Evolutionary conservation across 2,113 vertebrate species (phyloP).

Genomic region (Rallus limicola): DNA sequence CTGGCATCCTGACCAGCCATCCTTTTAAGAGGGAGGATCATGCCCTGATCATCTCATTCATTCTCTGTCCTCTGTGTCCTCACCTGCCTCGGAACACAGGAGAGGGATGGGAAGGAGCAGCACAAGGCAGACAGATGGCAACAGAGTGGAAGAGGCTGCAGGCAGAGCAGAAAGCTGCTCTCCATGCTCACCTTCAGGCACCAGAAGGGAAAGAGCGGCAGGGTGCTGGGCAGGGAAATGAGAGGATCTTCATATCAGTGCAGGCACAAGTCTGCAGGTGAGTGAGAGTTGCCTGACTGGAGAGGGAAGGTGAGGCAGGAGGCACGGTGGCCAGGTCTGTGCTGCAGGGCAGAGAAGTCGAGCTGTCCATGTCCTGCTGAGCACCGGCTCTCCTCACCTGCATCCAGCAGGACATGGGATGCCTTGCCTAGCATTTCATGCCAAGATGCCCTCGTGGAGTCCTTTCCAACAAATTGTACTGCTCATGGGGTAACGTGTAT

Average conservation of each 20-base stretch:
- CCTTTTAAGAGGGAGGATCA: not conserved
- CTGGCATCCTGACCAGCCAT: not conserved
- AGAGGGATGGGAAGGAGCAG: not conserved
- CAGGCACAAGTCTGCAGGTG: not conserved
- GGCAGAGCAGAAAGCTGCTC: not conserved
- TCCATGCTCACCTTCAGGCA: not conserved
- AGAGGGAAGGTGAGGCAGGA: not conserved
- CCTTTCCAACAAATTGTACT: not conserved
- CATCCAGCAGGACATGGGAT: fast-evolving
- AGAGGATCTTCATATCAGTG: not conserved
- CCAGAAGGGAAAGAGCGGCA: not conserved
- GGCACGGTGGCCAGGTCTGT: not conserved
- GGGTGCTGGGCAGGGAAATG: not conserved
- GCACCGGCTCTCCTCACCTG: fast-evolving
- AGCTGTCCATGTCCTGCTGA: fast-evolving
- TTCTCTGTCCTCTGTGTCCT: not conserved
- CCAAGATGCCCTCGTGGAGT: not conserved
- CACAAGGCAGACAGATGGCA: not conserved
- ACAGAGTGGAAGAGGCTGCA: not conserved
- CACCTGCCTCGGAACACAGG: not conserved
- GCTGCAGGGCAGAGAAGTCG: not conserved
- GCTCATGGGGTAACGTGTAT: fast-evolving
- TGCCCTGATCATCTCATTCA: not conserved
- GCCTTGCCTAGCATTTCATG: not conserved
- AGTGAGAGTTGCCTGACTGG: not conserved